Base-by-base conservation (phyloP, 2,888 invertebrate genomes). In the Lomographa bimaculata region DNA sequence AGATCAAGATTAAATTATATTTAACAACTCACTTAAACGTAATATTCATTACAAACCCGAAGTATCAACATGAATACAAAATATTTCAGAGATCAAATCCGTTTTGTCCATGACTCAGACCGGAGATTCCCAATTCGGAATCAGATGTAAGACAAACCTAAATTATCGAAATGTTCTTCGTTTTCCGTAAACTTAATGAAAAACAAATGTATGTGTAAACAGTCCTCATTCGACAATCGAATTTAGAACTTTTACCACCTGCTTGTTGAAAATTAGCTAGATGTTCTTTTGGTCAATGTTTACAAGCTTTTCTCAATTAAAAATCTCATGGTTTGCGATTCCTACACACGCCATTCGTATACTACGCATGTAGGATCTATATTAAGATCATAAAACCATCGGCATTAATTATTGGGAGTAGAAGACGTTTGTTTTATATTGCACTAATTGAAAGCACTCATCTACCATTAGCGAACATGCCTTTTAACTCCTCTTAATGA, bases 141-240 rank as follows among this genome's bases (percentile, higher is more conserved):
- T 41, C 40, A 30, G 23, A 45, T 29, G 27, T 38, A 50, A 29
- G 42, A 52, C 45, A 50, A 49, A 42, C 50, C 25, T 38, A 40
- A 48, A 39, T 35, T 35, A 46, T 52, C 43, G 29, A 46, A 50
- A 56, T 52, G 34, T 30, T 34, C 46, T 54, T 18, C 39, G 37
- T 50, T 51, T 50, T 46, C 35, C 35, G 52, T 64, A 63, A 67
- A 67, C 53, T 58, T 48, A 54, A 45, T 48, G 53, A 60, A 48
- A 59, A 57, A 61, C 55, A 59, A 65, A 65, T 61, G 50, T 57
- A 42, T 36, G n/a, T 51, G 48, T 48, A 38, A 44, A 43, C 43
- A 38, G 38, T 41, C 28, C 30, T 39, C 33, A 39, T 38, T 40
- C 20, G 14, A 24, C 4, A 21, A 40, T 24, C 28, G 2, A 7